Evolutionary conservation across 2,113 vertebrate species (phyloP).

Genomic region (Pedionomus torquatus): DNA sequence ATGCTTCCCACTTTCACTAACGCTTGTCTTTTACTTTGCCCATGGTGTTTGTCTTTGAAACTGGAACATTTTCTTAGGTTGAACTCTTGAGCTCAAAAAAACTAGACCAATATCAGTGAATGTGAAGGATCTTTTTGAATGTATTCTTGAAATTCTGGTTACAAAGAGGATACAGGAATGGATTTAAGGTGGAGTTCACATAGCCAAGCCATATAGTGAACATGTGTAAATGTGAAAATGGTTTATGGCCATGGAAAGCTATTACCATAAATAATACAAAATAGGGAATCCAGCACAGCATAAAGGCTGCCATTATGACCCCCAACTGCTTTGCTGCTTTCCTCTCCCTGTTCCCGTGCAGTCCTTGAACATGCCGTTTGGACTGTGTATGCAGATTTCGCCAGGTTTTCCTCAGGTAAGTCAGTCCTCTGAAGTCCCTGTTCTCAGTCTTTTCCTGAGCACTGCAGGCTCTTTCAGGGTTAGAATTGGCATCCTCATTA

Average conservation of each 20-base stretch:
- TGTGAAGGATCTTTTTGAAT: constrained; percentile 89
- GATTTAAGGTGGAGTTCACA: constrained; percentile 94
- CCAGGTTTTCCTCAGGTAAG: constrained; percentile 84
- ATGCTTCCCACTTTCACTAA: not conserved
- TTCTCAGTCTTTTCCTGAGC: not conserved
- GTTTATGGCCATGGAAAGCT: constrained; percentile 83
- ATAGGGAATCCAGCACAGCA: constrained; percentile 96
- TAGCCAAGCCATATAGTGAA: constrained; percentile 96
- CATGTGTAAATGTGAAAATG: constrained; percentile 81
- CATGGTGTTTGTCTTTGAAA: not conserved
- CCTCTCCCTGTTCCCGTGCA: constrained; percentile 84
- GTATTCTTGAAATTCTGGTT: constrained; percentile 94
- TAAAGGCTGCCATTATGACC: constrained; percentile 90
- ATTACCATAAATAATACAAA: constrained; percentile 92
- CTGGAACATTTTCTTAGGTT: not conserved
- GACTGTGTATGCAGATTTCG: constrained; percentile 81
- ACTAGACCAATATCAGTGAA: not conserved
- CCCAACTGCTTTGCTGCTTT: constrained; percentile 94
- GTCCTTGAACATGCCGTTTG: constrained; percentile 70
- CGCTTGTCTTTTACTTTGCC: not conserved
- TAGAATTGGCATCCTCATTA: not conserved
- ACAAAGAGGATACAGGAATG: constrained; percentile 94
- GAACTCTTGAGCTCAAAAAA: not conserved
- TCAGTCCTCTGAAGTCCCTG: constrained; percentile 55
- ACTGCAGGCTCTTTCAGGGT: not conserved